A percentile compares a stretch with the other conserved stretches of the same genome.
phyloP scores from a whole-genome alignment of 2,888 invertebrate species.

The Prosapia bicincta region DNA sequence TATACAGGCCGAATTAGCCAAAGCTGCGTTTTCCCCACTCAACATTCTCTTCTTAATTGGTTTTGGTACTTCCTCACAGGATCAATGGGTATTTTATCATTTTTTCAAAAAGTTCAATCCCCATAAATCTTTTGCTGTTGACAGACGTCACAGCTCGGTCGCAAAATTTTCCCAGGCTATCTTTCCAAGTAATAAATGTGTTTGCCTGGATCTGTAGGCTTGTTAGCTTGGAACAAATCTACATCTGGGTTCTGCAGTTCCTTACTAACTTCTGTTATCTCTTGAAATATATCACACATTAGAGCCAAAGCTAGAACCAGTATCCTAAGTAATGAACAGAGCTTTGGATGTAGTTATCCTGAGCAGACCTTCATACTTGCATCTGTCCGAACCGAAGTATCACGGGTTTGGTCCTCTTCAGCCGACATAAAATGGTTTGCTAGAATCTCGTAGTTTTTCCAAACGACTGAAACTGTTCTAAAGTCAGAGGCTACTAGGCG shows the following conservation, averaged over 20 bases:
- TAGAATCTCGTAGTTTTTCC: background rate
- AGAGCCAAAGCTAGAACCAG: background rate
- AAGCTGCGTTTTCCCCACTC: too few relatives aligned
- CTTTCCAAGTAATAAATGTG: background rate
- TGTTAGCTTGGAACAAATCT: background rate
- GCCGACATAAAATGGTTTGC: background rate
- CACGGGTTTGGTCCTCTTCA: background rate
- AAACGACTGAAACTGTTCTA: background rate
- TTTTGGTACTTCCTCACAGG: too few relatives aligned
- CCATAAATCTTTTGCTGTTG: too few relatives aligned
- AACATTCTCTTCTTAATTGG: too few relatives aligned
- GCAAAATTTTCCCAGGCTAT: background rate
- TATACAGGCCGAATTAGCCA: too few relatives aligned
- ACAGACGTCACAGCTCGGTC: too few relatives aligned
- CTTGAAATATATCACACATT: background rate
- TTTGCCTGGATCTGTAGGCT: background rate
- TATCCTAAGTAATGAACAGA: too few relatives aligned
- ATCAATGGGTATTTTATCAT: too few relatives aligned
- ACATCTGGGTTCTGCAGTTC: background rate
- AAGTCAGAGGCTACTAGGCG: background rate
- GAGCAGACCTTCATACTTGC: background rate
- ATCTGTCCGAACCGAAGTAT: background rate
- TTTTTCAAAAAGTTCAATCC: too few relatives aligned
- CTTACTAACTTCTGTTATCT: background rate
- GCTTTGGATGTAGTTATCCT: background rate